Conservation (phyloP, 2,888 invertebrate genomes). For the Merodon equestris region DNA sequence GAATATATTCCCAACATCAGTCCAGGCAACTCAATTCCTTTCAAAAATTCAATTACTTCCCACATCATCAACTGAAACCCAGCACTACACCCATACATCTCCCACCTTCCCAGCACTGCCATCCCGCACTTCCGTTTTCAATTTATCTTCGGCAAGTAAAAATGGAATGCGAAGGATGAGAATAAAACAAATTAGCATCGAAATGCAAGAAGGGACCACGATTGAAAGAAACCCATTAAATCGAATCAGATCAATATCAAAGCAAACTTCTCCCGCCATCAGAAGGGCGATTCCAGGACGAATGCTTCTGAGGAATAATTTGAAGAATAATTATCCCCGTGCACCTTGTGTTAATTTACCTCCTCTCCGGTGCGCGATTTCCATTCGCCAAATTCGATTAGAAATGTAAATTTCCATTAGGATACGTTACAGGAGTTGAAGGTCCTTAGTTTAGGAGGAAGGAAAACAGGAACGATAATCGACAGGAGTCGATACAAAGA, state of each 20-base stretch:
- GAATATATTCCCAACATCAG: too few species aligned
- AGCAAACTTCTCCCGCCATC: slow-evolving; percentile 36
- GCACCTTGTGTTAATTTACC: slow-evolving; percentile 60
- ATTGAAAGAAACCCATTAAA: slow-evolving; percentile 58
- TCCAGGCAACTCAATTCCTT: too few species aligned
- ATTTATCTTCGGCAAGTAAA: slow-evolving; percentile 28
- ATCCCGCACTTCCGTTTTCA: slow-evolving; percentile 14
- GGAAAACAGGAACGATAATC: slow-evolving; percentile 62
- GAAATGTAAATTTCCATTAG: slow-evolving; percentile 54
- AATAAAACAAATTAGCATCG: slow-evolving; percentile 58
- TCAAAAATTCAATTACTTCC: too few species aligned
- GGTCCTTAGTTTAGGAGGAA: slow-evolving; percentile 7
- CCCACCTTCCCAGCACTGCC: slow-evolving; percentile 3
- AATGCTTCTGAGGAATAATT: slow-evolving; percentile 6
- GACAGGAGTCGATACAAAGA: slow-evolving; percentile 29
- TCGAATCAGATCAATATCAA: slow-evolving; percentile 68
- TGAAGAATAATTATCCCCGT: slow-evolving; percentile 60
- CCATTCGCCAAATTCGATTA: slow-evolving; percentile 62
- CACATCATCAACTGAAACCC: too few species aligned
- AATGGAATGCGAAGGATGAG: neutral
- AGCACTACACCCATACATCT: too few species aligned
- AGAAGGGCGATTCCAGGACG: slow-evolving; percentile 28
- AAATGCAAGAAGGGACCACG: slow-evolving; percentile 26
- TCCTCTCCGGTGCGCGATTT: slow-evolving; percentile 37
- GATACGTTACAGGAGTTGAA: neutral